These are phyloP conservation scores for Oncorhynchus clarkii DNA, from an alignment of 2,113 vertebrate genomes.

Conservation along the genomic window DNA sequence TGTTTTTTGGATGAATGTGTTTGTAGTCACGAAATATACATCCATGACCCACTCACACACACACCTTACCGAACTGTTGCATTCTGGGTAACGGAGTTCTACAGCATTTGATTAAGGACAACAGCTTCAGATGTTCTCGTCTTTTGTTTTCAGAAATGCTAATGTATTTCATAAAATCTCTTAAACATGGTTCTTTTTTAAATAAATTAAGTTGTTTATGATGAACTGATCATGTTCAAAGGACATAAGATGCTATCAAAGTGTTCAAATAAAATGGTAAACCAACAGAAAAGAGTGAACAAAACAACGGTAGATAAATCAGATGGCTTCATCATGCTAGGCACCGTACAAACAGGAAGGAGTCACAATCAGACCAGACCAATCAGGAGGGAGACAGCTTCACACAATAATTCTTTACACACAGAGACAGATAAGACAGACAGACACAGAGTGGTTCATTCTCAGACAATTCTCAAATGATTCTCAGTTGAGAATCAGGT, in stretches of 20 bases:
- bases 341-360: constrained; percentile 55
- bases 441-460: background rate
- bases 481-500: background rate
- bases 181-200: background rate
- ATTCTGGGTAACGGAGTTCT: background rate
- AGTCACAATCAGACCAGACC: constrained; percentile 29
- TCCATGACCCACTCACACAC: background rate
- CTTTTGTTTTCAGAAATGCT: background rate
- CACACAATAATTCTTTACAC: constrained; percentile 32
- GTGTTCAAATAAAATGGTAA: constrained; percentile 41
- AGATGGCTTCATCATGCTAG: constrained; percentile 59
- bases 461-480: constrained; percentile 29
- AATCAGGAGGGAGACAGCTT: constrained; percentile 19
- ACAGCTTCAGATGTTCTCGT: background rate
- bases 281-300: constrained; percentile 24
- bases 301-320: constrained; percentile 23
- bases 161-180: background rate
- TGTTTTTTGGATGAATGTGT: no score
- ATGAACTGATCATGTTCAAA: background rate
- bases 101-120: background rate
- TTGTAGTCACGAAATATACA: background rate
- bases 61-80: background rate
- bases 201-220: background rate
- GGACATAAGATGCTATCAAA: background rate
- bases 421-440: background rate